Evolutionary conservation across 2,113 vertebrate genomes (phyloP).

Genomic region (Chlorocebus sabaeus): DNA sequence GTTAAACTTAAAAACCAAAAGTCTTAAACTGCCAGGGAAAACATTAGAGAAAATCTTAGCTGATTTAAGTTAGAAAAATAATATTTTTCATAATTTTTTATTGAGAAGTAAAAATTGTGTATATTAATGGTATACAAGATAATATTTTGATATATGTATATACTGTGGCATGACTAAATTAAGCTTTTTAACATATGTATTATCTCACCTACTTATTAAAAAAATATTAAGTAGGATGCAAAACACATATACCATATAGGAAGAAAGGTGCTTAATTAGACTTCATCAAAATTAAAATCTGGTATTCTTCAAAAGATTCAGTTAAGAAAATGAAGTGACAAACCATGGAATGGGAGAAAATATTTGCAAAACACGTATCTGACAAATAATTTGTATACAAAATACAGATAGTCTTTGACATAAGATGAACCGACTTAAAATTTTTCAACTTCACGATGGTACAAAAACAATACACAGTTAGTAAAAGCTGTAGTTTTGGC

Average conservation of each 20-base stretch:
- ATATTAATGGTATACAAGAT: background rate
- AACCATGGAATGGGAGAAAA: background rate
- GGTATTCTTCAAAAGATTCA: background rate
- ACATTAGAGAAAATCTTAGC: background rate
- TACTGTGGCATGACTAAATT: background rate
- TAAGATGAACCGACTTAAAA: no score
- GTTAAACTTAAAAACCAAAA: background rate
- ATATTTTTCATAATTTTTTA: background rate
- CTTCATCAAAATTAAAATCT: background rate
- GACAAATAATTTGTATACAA: background rate
- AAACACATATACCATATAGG: background rate
- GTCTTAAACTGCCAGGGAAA: background rate
- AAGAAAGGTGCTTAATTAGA: background rate
- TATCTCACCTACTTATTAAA: background rate
- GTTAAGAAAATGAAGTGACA: background rate
- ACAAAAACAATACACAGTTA: no score
- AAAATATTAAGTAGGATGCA: background rate
- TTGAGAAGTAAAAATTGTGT: background rate
- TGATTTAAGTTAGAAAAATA: background rate
- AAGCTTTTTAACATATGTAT: background rate
- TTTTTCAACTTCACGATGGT: no score
- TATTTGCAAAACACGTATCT: background rate
- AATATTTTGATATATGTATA: no score
- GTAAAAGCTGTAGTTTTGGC: no score
- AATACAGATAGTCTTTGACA: background rate